Evolutionary conservation across 2,113 vertebrate species (phyloP).

Genomic region (Ursus arctos): DNA sequence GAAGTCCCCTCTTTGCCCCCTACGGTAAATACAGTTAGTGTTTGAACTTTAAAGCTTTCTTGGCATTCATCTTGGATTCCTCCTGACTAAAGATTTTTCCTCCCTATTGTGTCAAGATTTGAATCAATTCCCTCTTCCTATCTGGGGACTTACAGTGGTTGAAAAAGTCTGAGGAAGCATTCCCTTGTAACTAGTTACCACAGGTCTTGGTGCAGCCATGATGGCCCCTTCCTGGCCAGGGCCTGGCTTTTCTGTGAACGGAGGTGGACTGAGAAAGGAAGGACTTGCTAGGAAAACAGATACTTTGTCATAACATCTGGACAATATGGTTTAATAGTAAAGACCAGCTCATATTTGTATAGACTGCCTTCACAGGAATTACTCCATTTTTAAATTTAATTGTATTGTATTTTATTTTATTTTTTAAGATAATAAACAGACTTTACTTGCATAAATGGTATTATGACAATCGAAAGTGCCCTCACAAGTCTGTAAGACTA

Average conservation of each 20-base stretch:
- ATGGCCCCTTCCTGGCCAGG: neutral
- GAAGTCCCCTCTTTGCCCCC: neutral
- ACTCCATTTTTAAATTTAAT: neutral
- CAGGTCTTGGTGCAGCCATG: neutral
- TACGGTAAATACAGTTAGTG: neutral
- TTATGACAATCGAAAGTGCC: neutral
- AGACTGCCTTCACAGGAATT: slow-evolving; percentile 20
- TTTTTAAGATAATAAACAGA: neutral
- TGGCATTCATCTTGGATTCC: neutral
- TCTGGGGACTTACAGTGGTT: neutral
- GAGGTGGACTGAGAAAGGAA: neutral
- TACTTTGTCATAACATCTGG: neutral
- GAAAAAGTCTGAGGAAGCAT: neutral
- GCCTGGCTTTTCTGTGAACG: neutral
- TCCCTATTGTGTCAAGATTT: neutral
- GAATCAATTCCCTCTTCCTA: neutral
- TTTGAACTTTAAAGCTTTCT: neutral
- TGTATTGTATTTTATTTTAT: too few species aligned
- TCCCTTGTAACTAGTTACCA: neutral
- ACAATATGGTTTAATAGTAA: neutral
- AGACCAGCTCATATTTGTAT: neutral
- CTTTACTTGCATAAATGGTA: neutral
- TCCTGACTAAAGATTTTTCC: neutral
- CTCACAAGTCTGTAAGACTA: too few species aligned
- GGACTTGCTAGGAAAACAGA: neutral